A percentile compares a stretch with the other conserved stretches of the same genome.
phyloP scores from a whole-genome alignment of 92 coral and sea anemone genomes.

The Paramuricea clavata region DNA sequence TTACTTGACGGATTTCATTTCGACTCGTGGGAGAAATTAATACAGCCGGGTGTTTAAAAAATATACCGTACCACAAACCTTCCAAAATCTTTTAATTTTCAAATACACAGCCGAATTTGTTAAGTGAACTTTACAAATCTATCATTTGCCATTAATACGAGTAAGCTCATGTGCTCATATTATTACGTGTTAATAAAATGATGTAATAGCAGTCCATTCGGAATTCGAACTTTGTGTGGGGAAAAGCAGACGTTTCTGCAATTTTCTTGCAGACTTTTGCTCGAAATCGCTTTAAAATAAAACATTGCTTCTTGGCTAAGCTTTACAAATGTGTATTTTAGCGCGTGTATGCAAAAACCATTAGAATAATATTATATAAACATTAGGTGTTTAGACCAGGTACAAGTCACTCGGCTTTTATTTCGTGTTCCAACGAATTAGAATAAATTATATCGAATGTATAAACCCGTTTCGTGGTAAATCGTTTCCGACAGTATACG shows the following conservation, averaged over 20 bases:
- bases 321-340: neutral
- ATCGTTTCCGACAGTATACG: neutral
- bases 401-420: neutral
- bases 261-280: neutral
- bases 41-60: conserved; percentile 3
- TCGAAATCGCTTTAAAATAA: neutral
- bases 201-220: conserved; percentile 8
- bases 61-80: neutral
- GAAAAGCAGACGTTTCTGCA: neutral
- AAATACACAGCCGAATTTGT: neutral
- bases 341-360: neutral
- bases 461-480: neutral
- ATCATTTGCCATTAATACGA: no score
- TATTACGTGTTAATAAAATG: neutral
- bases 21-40: conserved; percentile 16
- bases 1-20: conserved; percentile 32
- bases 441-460: neutral
- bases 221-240: neutral
- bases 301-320: neutral
- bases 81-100: neutral
- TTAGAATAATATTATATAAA: conserved; percentile 17
- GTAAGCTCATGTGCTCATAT: neutral
- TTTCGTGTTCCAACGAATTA: neutral
- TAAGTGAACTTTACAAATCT: neutral
- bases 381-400: neutral